Percentiles rank a stretch among this genome's conserved stretches.
phyloP scores from a whole-genome alignment of 2,113 vertebrate genomes.

The Illadopsis cleaveri region DNA sequence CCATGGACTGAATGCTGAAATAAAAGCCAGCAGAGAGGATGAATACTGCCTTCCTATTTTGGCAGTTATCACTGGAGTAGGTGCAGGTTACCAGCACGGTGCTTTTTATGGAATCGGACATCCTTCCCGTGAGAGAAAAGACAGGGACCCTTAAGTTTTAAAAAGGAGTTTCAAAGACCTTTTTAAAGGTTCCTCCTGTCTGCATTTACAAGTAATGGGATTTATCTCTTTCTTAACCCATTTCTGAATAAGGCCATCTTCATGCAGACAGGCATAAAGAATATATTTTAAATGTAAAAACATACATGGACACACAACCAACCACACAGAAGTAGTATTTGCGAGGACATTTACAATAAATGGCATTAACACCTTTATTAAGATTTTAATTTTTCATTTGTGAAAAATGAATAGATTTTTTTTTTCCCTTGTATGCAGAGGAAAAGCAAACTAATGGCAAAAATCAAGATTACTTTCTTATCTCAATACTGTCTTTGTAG shows the following conservation, averaged over 20 bases:
- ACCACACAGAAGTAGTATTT: neutral
- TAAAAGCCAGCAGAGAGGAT: neutral
- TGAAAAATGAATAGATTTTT: constrained; percentile 31
- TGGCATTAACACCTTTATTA: constrained; percentile 63
- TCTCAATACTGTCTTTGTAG: neutral
- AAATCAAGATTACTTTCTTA: neutral
- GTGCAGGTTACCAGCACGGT: neutral
- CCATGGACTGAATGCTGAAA: neutral
- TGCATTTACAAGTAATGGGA: neutral
- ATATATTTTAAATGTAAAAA: neutral
- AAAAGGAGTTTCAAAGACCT: neutral
- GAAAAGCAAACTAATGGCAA: constrained; percentile 35
- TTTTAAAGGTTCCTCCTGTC: neutral
- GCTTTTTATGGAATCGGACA: neutral
- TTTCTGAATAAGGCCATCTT: neutral
- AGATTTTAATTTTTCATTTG: constrained; percentile 8
- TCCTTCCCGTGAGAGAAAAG: neutral
- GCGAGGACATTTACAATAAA: constrained; percentile 12
- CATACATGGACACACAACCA: neutral
- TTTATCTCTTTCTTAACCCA: neutral
- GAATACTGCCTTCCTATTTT: neutral
- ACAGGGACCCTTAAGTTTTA: neutral
- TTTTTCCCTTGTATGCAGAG: neutral
- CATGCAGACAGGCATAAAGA: neutral
- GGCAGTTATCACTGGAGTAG: neutral